These are phyloP conservation scores for Acanthopagrus latus DNA, from an alignment of 2,797 vertebrate species.

Conservation along the genomic window DNA sequence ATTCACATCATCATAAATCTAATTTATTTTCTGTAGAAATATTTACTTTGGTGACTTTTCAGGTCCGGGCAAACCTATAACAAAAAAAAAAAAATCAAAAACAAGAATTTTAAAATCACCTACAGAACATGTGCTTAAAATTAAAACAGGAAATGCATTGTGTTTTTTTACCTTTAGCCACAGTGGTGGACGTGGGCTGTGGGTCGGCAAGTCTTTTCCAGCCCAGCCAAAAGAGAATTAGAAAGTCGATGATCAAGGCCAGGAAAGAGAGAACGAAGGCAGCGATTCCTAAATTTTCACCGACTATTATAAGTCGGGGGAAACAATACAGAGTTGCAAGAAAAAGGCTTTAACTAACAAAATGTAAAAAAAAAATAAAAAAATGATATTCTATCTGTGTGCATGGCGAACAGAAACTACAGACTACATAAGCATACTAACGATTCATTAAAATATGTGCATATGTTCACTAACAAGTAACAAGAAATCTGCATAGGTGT, in stretches of 20 bases:
- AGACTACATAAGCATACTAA: not conserved
- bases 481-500: not conserved
- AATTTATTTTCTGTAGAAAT: not conserved
- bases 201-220: not conserved
- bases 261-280: slow-evolving; percentile 67
- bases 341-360: not conserved
- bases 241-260: slow-evolving; percentile 37
- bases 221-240: slow-evolving; percentile 40
- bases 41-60: slow-evolving; percentile 66
- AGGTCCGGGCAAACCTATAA: slow-evolving; percentile 42
- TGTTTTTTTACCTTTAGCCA: slow-evolving; percentile 60
- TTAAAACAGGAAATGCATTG: not conserved
- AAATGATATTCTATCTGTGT: not conserved
- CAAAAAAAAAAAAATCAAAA: slow-evolving; percentile 13
- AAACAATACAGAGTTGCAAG: slow-evolving; percentile 13
- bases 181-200: not conserved
- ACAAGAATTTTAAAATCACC: not conserved
- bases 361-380: not conserved
- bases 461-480: not conserved
- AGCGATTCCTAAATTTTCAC: slow-evolving; percentile 51
- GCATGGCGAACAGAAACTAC: not conserved
- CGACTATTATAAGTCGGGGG: slow-evolving; percentile 8
- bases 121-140: not conserved
- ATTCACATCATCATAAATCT: not conserved
- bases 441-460: not conserved